Base-by-base conservation (phyloP, 1,140 invertebrate genomes). In the Paramacrobiotus metropolitanus region DNA sequence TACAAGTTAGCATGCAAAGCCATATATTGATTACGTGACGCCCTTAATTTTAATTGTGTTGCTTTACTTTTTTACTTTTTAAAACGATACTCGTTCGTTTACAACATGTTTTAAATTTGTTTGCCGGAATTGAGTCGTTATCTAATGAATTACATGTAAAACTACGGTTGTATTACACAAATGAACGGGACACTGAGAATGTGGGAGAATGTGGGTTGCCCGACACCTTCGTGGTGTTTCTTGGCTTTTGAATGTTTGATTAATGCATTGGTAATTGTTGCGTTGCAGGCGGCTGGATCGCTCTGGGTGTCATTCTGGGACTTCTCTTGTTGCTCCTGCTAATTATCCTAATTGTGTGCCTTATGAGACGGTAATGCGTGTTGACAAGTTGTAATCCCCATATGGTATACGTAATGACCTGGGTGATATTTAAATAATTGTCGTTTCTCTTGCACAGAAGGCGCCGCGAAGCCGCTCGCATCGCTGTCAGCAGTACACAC, bases 251-350 rank as follows among this genome's bases (percentile, higher is more conserved):
- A 55, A 4, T 55, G 48, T 9, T 9, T 24, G 48, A 18, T 55
- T 55, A 28, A 18, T 24, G 4, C 4, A 18, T 55, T 55, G 24
- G 9, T 28, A 18, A 18, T 55, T 28, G 9, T 24, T 40, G n/a
- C 34, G 34, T 40, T 55, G 9, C 24, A 55, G 48, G 48, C 24
- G 48, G 48, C 4, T 55, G 48, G 48, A 55, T 55, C 48, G 48
- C 48, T 4, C 48, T 55, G 4, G 48, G 48, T 15, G 48, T 55
- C 4, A 55, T 55, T 24, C 24, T 55, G 15, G 48, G 48, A 15
- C 24, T 55, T 4, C 48, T 55, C 9, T 24, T 55, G 24, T 24
- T 55, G 15, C 24, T 55, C 4, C 48, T 55, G 4, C 48, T 55
- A 4, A 4, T 55, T 4, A 15, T 55, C 48, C 48, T 55, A 4